Conservation (phyloP, 1,140 invertebrate species). For the Heterodera schachtii region DNA sequence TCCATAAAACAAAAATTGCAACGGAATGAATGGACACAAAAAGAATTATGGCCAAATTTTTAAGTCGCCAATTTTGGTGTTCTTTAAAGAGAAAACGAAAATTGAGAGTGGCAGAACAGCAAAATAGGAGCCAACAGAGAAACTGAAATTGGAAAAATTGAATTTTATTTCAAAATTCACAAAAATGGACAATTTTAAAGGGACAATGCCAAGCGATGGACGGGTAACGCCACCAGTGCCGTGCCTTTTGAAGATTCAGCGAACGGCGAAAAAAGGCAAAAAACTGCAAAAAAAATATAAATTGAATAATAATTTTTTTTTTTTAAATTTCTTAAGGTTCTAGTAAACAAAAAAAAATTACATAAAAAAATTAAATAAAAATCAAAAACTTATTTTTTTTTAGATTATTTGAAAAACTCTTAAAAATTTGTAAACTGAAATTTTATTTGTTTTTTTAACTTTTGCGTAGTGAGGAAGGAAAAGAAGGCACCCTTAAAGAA, state of each 20-base stretch:
- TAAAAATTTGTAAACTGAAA: no score
- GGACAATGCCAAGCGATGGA: background rate
- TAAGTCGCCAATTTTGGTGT: background rate
- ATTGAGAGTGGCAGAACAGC: background rate
- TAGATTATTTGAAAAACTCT: no score
- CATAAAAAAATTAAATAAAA: no score
- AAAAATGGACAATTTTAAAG: background rate
- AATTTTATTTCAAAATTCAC: background rate
- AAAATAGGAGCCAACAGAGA: background rate
- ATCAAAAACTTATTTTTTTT: no score
- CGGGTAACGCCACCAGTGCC: slow-evolving; percentile 7
- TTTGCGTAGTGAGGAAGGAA: no score
- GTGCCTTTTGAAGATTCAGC: background rate
- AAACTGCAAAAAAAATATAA: background rate
- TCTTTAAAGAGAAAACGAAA: slow-evolving; percentile 4
- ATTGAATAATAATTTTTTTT: background rate
- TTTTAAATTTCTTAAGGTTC: background rate
- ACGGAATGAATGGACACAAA: slow-evolving; percentile 18
- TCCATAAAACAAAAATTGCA: background rate
- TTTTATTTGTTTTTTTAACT: no score
- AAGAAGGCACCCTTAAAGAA: no score
- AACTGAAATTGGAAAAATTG: background rate
- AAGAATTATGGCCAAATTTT: background rate
- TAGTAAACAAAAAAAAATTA: no score
- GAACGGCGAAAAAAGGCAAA: slow-evolving; percentile 1